Evolutionary conservation across 2,113 vertebrate genomes (phyloP), one percentile per base, ranked within the genome.

Genomic region (Aegithalos caudatus): DNA sequence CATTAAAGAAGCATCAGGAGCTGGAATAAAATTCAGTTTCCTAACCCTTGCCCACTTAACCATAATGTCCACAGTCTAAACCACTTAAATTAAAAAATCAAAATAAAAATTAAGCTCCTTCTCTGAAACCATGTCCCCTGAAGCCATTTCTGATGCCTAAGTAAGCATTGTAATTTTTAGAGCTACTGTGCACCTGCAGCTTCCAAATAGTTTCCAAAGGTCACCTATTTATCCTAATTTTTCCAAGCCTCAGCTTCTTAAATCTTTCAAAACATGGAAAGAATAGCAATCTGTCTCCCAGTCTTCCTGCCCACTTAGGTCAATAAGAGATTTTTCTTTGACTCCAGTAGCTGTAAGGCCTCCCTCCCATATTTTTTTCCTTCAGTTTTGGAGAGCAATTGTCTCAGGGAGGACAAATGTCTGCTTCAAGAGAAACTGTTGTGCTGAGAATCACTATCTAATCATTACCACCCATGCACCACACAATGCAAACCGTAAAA

Each of bases 401-500:
- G 67, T 71, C n/a, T 88, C 83, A 61, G 76, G 40, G 48, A 45
- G 72, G 69, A 62, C 79, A 88, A 92, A 79, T 38, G 37, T 72
- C 81, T 78, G 74, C 81, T 77, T 92, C 45, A 62, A 81, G 82
- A 90, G 72, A 89, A 94, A 69, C 87, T 76, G 64, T 81, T 89
- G 69, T 64, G 24, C 72, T 92, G 90, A 94, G 88, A 95, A 94
- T 81, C 88, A 70, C 89, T 87, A 84, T 65, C 81, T 87, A 95
- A 87, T 81, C 86, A 69, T 90, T 93, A 87, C 89, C 85, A 96
- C 87, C 81, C 96, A 85, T 60, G 78, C 79, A 64, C 56, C 73
- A 92, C 84, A 97, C 84, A 94, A 96, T 94, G 64, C 76, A 94
- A 95, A 78, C 72, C 22, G 5, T 89, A 90, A 93, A 92, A 93